These are phyloP conservation scores for Phoxinus phoxinus DNA, from an alignment of 2,113 vertebrate species.

Conservation along the genomic window DNA sequence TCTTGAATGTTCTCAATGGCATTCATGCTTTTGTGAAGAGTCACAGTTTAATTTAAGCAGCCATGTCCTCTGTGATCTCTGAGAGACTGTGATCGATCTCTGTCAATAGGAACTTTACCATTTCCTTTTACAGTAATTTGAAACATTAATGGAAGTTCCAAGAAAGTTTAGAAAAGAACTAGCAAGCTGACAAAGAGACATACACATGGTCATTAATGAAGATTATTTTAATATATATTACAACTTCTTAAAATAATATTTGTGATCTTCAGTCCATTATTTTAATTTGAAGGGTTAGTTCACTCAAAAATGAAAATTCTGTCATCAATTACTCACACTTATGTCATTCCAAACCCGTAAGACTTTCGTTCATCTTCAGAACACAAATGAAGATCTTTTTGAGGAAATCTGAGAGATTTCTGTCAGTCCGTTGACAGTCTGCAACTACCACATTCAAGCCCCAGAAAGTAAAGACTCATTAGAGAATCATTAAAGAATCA, in stretches of 20 bases:
- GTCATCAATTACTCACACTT: too few species aligned
- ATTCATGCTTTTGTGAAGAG: constrained; percentile 10
- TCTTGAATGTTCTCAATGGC: constrained; percentile 33
- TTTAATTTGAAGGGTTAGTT: not conserved
- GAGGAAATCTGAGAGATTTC: too few species aligned
- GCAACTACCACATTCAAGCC: too few species aligned
- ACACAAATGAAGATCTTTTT: too few species aligned
- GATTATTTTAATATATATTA: constrained; percentile 2
- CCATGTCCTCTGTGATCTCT: not conserved
- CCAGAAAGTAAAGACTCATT: too few species aligned
- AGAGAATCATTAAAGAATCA: too few species aligned
- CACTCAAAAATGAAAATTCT: too few species aligned
- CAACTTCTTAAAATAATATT: not conserved
- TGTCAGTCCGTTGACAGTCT: too few species aligned
- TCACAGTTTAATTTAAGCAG: constrained; percentile 16
- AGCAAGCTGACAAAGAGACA: not conserved
- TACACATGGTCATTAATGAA: not conserved
- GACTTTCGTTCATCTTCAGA: too few species aligned
- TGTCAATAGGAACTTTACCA: not conserved
- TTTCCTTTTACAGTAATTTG: not conserved
- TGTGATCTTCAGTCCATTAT: not conserved
- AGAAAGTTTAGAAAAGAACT: not conserved
- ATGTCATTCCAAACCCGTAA: too few species aligned
- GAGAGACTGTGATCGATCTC: not conserved
- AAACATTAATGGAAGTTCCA: not conserved